A percentile compares a stretch with the other conserved stretches of the same genome.
Conservation (phyloP, 2,797 vertebrate genomes). For the Anisognathus igniventris region DNA sequence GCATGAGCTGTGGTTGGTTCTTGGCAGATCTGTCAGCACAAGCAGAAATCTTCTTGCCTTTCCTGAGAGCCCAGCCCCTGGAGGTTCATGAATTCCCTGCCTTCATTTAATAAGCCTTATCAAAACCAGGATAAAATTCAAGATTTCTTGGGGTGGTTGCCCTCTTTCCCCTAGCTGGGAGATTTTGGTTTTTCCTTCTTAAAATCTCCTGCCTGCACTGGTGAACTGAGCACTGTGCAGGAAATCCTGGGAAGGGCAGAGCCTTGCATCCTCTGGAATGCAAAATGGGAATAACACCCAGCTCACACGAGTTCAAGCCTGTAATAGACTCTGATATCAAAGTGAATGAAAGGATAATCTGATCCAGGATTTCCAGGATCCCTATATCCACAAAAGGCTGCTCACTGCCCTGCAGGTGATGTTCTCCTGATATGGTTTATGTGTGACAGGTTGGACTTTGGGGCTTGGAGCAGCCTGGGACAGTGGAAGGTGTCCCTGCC, state of each 20-base stretch:
- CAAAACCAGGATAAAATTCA: neutral
- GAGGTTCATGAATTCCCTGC: neutral
- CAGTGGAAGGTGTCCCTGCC: neutral
- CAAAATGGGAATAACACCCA: neutral
- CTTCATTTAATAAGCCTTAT: neutral
- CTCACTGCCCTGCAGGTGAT: neutral
- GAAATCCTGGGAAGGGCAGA: neutral
- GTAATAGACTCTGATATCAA: neutral
- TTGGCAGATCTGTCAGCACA: neutral
- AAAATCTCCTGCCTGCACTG: neutral
- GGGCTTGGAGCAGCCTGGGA: no score
- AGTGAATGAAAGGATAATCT: neutral
- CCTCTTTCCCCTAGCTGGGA: neutral
- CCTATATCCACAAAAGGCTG: neutral
- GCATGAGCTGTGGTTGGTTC: neutral
- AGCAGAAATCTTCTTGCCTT: neutral
- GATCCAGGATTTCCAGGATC: neutral
- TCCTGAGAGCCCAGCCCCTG: neutral
- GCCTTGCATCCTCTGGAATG: neutral
- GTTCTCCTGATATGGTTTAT: neutral
- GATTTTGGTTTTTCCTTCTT: neutral
- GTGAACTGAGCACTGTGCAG: neutral
- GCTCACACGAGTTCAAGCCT: neutral
- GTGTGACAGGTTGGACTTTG: no score
- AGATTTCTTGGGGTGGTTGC: neutral